Evolutionary conservation across 2,888 invertebrate species (phyloP), one percentile per base, ranked within the genome.

Genomic region (Parascotia fuliginaria): DNA sequence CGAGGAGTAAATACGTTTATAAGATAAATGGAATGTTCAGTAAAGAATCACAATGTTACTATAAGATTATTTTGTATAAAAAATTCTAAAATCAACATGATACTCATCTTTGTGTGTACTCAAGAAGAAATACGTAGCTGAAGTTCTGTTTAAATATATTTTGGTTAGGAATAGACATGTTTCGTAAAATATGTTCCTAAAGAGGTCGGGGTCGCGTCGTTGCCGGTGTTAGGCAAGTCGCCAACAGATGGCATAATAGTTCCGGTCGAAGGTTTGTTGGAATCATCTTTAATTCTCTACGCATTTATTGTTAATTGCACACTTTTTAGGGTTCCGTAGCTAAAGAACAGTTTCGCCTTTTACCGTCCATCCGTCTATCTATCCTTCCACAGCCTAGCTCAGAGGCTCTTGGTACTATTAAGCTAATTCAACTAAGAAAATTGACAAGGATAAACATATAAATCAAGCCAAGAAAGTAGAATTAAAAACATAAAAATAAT

Each of bases 161-260:
- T 67, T 47, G 39, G 51, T 54, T 52, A 61, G 64, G 47, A 55
- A 57, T 58, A 66, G 48, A 50, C 52, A 63, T 70, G 62, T 75
- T 65, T 71, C 34, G 58, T 68, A 61, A 65, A 67, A 70, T 68
- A 60, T 55, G 59, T 58, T 57, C 42, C 46, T 46, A 78, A 78
- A 70, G 71, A 71, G 74, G 70, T 71, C 74, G 74, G 64, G 79
- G 78, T 75, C 74, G 69, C 59, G 53, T 51, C 57, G 61, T 61
- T 53, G 61, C 70, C 76, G 79, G 79, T 79, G 80, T 79, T 85
- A 81, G 89, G 89, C 89, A 78, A 57, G 49, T 54, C 55, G 88
- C 89, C 89, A 89, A 85, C 86, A 87, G 84, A 87, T 86, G 88
- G 77, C 70, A 75, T 77, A 77, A 79, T 77, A 72, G 74, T 78